A percentile compares a stretch with the other conserved stretches of the same genome.
These are phyloP conservation scores for Archocentrus centrarchus DNA, from an alignment of 2,113 vertebrate species.

Conservation along the genomic window DNA sequence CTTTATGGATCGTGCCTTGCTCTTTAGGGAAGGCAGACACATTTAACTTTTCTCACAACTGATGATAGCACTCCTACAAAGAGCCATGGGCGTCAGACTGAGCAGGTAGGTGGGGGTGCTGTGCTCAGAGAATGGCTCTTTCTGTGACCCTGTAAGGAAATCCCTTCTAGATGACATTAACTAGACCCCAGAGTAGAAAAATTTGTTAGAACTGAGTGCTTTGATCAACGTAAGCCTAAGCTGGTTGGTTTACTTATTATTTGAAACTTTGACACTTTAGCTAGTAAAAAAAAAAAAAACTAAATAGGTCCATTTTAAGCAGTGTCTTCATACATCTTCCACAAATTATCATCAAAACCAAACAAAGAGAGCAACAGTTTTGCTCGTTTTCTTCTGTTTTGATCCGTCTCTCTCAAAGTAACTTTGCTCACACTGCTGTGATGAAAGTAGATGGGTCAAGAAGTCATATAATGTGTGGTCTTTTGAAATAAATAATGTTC, in stretches of 20 bases:
- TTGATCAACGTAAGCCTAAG: background rate
- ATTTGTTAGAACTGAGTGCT: background rate
- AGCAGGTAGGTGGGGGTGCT: background rate
- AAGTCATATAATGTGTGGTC: constrained; percentile 1
- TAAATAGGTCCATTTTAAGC: background rate
- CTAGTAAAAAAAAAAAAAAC: background rate
- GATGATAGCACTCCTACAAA: no score
- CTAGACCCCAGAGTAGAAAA: background rate
- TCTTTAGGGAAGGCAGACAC: background rate
- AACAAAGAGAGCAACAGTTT: background rate
- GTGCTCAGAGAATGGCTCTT: background rate
- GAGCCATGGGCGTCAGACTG: no score
- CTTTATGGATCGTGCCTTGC: no score
- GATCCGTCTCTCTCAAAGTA: background rate
- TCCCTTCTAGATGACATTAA: background rate
- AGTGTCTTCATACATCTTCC: background rate
- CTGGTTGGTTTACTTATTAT: background rate
- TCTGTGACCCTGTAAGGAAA: background rate
- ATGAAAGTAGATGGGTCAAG: background rate
- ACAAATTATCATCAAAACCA: background rate
- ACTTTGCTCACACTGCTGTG: background rate
- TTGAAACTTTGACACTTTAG: background rate
- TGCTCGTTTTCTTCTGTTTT: background rate
- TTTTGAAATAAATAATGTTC: constrained; percentile 31
- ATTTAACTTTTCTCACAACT: background rate